These are phyloP conservation scores for Stichodactyla mertensii DNA, from an alignment of 64 coral and sea anemone genomes.

Conservation along the genomic window DNA sequence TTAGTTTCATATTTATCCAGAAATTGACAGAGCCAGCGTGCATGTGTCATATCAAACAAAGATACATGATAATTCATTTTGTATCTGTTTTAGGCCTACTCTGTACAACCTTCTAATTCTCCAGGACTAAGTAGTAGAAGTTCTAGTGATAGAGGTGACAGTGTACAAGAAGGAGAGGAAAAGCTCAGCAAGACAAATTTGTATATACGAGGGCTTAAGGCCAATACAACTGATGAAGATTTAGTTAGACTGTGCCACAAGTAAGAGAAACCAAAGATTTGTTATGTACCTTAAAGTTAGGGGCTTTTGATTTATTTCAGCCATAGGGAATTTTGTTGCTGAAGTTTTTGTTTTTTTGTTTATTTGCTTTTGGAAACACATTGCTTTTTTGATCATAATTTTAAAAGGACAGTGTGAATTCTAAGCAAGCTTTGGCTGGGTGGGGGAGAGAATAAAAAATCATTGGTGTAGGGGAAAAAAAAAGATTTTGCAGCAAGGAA, in stretches of 20 bases:
- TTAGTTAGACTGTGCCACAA: slow-evolving; percentile 94
- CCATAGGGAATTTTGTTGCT: no score
- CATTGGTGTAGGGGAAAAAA: no score
- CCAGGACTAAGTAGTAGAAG: slow-evolving; percentile 30
- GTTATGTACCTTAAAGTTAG: not conserved
- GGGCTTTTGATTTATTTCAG: not conserved
- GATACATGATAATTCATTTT: not conserved
- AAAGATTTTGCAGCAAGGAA: no score
- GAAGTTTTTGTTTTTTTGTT: no score
- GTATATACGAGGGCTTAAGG: slow-evolving; percentile 93
- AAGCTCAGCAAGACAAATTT: slow-evolving; percentile 99
- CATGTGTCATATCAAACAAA: not conserved
- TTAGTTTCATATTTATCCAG: not conserved
- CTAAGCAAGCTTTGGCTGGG: no score
- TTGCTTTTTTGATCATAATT: no score
- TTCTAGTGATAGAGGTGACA: slow-evolving; percentile 33
- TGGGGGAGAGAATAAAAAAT: no score
- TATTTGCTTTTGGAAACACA: no score
- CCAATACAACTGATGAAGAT: slow-evolving; percentile 95
- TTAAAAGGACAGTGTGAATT: no score
- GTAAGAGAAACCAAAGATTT: slow-evolving; percentile 29
- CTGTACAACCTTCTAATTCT: slow-evolving; percentile 16
- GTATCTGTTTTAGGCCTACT: not conserved
- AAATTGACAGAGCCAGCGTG: no score
- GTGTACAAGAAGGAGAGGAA: slow-evolving; percentile 49